A percentile compares a stretch with the other conserved stretches of the same genome.
phyloP scores from a whole-genome alignment of 2,888 invertebrate genomes.

The Bedellia somnulentella region DNA sequence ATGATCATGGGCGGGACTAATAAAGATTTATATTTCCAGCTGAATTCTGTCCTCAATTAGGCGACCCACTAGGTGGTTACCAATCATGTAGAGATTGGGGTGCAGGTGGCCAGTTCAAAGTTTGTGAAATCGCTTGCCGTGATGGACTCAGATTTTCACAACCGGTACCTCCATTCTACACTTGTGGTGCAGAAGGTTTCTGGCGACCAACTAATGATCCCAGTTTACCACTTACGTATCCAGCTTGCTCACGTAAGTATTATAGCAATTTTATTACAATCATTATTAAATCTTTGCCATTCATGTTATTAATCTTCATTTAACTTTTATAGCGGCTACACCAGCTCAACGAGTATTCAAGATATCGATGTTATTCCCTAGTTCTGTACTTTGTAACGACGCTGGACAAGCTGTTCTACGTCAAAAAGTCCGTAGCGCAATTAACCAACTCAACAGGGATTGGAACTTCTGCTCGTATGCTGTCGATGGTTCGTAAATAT shows the following conservation, averaged over 20 bases:
- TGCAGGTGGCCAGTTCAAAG: conserved; percentile 92
- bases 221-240: conserved; percentile 79
- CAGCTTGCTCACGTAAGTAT: conserved; percentile 83
- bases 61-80: conserved; percentile 88
- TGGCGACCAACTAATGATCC: conserved; percentile 91
- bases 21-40: conserved; percentile 67
- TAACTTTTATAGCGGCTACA: conserved; percentile 65
- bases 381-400: conserved; percentile 93
- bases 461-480: conserved; percentile 97
- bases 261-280: not conserved
- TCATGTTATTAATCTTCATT: not conserved
- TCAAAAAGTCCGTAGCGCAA: conserved; percentile 85
- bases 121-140: conserved; percentile 89
- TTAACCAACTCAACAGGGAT: conserved; percentile 88
- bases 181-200: conserved; percentile 97
- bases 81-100: conserved; percentile 96
- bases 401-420: conserved; percentile 91
- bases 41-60: conserved; percentile 87
- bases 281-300: not conserved
- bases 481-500: conserved; percentile 66
- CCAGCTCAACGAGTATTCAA: conserved; percentile 95
- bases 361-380: conserved; percentile 92
- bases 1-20: too few species aligned
- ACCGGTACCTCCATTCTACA: conserved; percentile 93
- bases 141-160: conserved; percentile 88